Conservation (phyloP, 2,113 vertebrate species). For the Lophius piscatorius region DNA sequence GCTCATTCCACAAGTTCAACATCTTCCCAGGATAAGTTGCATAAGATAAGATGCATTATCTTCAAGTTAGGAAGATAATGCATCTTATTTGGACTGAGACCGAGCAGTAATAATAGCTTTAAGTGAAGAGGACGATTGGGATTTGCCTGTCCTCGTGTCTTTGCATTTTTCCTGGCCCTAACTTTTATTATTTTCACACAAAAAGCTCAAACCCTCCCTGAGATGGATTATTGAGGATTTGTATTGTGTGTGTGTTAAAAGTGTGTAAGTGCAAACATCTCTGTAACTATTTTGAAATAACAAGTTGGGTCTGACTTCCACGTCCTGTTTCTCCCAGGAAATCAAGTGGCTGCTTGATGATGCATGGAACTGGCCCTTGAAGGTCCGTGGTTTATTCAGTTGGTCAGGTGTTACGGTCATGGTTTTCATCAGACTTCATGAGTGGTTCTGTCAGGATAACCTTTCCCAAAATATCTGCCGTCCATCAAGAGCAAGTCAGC, state of each 20-base stretch:
- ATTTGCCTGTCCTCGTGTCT: constrained; percentile 44
- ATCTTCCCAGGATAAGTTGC: no score
- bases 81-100: no score
- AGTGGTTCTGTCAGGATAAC: constrained; percentile 54
- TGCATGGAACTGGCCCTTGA: not conserved
- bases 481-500: constrained; percentile 61
- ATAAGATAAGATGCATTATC: no score
- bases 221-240: constrained; percentile 60
- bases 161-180: constrained; percentile 50
- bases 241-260: constrained; percentile 6
- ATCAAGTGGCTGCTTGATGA: constrained; percentile 46
- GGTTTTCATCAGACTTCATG: constrained; percentile 34
- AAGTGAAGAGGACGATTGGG: no score
- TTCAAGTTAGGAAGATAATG: no score
- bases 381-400: constrained; percentile 2
- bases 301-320: not conserved
- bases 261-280: not conserved
- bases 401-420: constrained; percentile 9
- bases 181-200: constrained; percentile 64
- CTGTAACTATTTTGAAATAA: constrained; percentile 1
- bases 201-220: constrained; percentile 51
- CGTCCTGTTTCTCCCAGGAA: constrained; percentile 36
- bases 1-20: no score
- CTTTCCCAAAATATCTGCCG: constrained; percentile 53
- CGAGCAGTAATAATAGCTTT: not conserved